Percentiles rank a stretch among this genome's conserved stretches.
These are phyloP conservation scores for Morelia viridis DNA, from an alignment of 2,797 vertebrate species.

Conservation along the genomic window DNA sequence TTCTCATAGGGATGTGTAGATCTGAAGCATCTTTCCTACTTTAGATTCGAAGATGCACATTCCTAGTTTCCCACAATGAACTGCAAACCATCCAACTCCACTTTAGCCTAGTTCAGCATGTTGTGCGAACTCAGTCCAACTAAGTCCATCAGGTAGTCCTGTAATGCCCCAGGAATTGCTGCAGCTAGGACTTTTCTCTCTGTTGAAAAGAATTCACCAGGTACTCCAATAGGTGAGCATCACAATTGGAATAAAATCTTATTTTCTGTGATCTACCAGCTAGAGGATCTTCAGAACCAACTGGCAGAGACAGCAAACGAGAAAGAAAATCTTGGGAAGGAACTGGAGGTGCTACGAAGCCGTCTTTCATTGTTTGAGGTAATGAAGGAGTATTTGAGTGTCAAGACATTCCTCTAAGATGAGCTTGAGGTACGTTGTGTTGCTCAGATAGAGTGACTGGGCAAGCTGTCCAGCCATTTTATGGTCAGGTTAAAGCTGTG, in stretches of 20 bases:
- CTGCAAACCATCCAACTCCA: neutral
- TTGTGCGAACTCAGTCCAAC: neutral
- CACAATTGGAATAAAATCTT: neutral
- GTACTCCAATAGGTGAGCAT: neutral
- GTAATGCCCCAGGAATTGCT: neutral
- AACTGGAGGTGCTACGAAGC: slow-evolving; percentile 81
- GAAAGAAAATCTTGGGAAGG: slow-evolving; percentile 78
- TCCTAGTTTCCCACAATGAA: neutral
- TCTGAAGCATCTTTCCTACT: neutral
- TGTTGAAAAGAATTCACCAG: neutral
- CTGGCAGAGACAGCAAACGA: slow-evolving; percentile 78
- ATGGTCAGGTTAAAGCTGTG: neutral
- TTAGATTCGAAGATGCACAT: neutral
- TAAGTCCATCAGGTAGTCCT: neutral
- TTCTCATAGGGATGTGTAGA: neutral
- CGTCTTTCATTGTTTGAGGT: slow-evolving; percentile 74
- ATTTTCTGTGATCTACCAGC: slow-evolving; percentile 61
- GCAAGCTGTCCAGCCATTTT: neutral
- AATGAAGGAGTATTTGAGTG: slow-evolving; percentile 13
- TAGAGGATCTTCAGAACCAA: slow-evolving; percentile 76
- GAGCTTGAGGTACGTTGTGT: neutral
- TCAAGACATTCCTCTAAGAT: neutral
- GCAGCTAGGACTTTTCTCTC: no score
- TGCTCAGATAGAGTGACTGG: neutral
- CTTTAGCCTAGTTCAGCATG: neutral